phyloP scores from a whole-genome alignment of 2,113 vertebrate genomes.

The Alethe diademata region DNA sequence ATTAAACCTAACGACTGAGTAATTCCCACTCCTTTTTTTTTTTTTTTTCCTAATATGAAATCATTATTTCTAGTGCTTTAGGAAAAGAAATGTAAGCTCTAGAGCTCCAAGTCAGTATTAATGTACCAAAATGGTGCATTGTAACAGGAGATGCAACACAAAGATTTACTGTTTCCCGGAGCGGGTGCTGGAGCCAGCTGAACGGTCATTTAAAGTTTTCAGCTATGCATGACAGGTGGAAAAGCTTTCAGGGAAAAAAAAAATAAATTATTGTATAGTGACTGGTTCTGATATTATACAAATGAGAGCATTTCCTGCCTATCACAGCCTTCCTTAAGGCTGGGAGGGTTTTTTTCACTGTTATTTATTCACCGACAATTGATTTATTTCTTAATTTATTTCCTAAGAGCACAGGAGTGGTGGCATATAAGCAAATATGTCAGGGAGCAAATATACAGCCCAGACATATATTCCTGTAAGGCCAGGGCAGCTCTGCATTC shows the following conservation, averaged over 20 bases:
- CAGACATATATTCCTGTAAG: not conserved
- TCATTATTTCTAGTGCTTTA: conserved; percentile 39
- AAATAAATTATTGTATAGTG: not conserved
- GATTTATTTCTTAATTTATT: conserved; percentile 9
- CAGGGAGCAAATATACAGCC: not conserved
- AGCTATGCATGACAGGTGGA: not conserved
- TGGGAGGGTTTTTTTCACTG: not conserved
- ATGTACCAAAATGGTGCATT: not conserved
- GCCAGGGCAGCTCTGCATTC: not conserved
- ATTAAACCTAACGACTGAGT: conserved; percentile 66
- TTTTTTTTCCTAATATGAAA: not conserved
- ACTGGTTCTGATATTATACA: not conserved
- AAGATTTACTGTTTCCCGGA: not conserved
- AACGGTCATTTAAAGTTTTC: not conserved
- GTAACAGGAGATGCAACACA: not conserved
- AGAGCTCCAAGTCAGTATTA: not conserved
- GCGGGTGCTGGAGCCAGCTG: not conserved
- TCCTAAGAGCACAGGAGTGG: not conserved
- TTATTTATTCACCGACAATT: not conserved
- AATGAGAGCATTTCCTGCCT: not conserved
- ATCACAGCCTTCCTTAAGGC: not conserved
- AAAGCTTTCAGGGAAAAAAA: not conserved
- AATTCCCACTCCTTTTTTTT: conserved; percentile 49
- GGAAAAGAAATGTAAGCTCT: conserved; percentile 1
- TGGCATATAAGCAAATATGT: not conserved